These are phyloP conservation scores for Hydrolagus affinis DNA, from an alignment of 2,113 vertebrate genomes.

Conservation along the genomic window DNA sequence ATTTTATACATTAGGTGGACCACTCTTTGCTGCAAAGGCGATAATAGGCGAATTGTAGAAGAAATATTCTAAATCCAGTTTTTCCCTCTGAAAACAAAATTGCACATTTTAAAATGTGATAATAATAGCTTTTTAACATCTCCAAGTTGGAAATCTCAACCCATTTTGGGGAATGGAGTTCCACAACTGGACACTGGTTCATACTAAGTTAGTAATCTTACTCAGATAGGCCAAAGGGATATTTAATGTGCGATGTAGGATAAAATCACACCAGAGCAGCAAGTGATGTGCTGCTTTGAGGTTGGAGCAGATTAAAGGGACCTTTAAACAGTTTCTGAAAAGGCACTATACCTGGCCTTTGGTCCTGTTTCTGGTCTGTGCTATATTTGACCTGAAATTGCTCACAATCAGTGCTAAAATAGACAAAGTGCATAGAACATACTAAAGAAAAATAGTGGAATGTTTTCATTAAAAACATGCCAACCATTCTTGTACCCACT, in stretches of 20 bases:
- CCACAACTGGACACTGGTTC: too few relatives aligned
- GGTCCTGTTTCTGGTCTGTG: neutral
- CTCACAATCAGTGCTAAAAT: neutral
- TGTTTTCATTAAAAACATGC: neutral
- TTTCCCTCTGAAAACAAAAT: neutral
- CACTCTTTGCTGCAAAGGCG: neutral
- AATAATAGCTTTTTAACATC: too few relatives aligned
- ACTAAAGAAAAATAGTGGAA: neutral
- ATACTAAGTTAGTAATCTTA: neutral
- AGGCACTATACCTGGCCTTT: too few relatives aligned
- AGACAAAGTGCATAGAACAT: neutral
- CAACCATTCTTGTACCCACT: too few relatives aligned
- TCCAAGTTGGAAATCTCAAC: too few relatives aligned
- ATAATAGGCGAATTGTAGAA: neutral
- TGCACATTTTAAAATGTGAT: neutral
- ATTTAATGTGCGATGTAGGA: neutral
- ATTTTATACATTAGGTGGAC: neutral
- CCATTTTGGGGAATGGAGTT: too few relatives aligned
- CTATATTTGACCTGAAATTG: neutral
- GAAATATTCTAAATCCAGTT: neutral
- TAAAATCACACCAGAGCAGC: constrained; percentile 1
- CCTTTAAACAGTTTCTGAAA: too few relatives aligned
- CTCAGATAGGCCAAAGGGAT: neutral
- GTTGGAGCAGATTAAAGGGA: neutral
- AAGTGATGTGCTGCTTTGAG: neutral